Evolutionary conservation across 2,113 vertebrate species (phyloP).

Genomic region (Osmerus mordax): DNA sequence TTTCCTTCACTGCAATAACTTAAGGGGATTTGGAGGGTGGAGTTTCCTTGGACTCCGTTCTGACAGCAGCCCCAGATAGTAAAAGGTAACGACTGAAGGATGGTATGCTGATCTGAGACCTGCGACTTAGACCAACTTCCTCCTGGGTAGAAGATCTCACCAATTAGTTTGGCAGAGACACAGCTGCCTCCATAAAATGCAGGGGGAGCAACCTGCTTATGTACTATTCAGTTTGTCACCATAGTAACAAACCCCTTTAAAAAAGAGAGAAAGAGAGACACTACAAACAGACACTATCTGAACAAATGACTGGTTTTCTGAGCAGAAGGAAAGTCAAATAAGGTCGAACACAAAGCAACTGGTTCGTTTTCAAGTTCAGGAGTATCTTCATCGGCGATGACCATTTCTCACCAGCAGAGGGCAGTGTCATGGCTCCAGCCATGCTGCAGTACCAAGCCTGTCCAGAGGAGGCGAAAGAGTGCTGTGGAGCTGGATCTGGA

Average conservation of each 20-base stretch:
- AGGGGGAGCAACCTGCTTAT: conserved; percentile 13
- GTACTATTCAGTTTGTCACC: conserved; percentile 17
- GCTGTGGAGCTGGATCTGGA: conserved; percentile 22
- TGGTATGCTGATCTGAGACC: conserved; percentile 26
- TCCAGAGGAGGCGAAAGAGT: conserved; percentile 59
- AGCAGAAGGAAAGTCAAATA: no score
- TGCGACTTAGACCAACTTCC: conserved; percentile 30
- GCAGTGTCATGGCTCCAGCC: conserved; percentile 46
- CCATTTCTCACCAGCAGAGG: conserved; percentile 44
- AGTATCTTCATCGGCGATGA: conserved; percentile 33
- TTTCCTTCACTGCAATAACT: conserved; percentile 20
- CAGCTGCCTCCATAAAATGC: not conserved
- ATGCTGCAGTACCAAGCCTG: conserved; percentile 57
- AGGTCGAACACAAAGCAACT: conserved; percentile 39
- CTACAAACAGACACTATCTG: not conserved
- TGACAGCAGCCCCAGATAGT: conserved; percentile 4
- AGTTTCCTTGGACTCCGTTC: conserved; percentile 7
- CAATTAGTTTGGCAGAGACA: conserved; percentile 17
- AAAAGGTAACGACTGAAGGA: conserved; percentile 26
- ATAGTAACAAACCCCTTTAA: conserved; percentile 1
- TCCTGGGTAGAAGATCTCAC: not conserved
- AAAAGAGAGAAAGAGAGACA: not conserved
- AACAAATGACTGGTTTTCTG: not conserved
- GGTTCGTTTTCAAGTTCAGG: conserved; percentile 3
- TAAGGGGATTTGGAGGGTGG: conserved; percentile 17